phyloP scores from a whole-genome alignment of 2,888 invertebrate genomes.

The Lithophane leautieri region DNA sequence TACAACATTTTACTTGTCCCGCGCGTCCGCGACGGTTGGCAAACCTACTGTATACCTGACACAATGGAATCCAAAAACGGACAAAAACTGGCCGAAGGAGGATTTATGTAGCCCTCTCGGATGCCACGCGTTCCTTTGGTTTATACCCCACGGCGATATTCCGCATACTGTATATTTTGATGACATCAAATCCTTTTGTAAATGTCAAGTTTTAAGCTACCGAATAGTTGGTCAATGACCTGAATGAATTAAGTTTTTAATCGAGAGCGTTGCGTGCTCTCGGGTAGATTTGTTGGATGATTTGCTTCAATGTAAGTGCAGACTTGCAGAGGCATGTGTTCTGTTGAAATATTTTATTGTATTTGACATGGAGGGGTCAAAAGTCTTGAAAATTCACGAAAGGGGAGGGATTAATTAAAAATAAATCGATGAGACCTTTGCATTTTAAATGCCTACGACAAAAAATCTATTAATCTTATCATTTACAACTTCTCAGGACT shows the following conservation, averaged over 20 bases:
- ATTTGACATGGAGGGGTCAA: slow-evolving; percentile 42
- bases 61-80: slow-evolving; percentile 83
- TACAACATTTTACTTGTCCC: slow-evolving; percentile 58
- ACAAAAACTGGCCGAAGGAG: slow-evolving; percentile 77
- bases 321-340: slow-evolving; percentile 17
- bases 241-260: slow-evolving; percentile 56
- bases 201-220: slow-evolving; percentile 63
- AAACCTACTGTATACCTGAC: slow-evolving; percentile 79
- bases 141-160: slow-evolving; percentile 62
- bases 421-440: no score
- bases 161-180: slow-evolving; percentile 63
- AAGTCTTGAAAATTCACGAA: slow-evolving; percentile 4
- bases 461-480: no score
- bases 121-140: slow-evolving; percentile 66
- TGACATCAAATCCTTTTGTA: slow-evolving; percentile 69
- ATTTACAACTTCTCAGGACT: neutral
- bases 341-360: slow-evolving; percentile 27
- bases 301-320: slow-evolving; percentile 28
- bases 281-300: slow-evolving; percentile 43
- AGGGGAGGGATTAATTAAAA: neutral
- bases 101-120: slow-evolving; percentile 75
- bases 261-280: slow-evolving; percentile 35
- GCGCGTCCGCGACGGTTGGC: slow-evolving; percentile 53
- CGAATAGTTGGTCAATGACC: slow-evolving; percentile 66
- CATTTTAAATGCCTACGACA: no score